Conservation (phyloP, 2,113 vertebrate species). For the Piprites chloris region DNA sequence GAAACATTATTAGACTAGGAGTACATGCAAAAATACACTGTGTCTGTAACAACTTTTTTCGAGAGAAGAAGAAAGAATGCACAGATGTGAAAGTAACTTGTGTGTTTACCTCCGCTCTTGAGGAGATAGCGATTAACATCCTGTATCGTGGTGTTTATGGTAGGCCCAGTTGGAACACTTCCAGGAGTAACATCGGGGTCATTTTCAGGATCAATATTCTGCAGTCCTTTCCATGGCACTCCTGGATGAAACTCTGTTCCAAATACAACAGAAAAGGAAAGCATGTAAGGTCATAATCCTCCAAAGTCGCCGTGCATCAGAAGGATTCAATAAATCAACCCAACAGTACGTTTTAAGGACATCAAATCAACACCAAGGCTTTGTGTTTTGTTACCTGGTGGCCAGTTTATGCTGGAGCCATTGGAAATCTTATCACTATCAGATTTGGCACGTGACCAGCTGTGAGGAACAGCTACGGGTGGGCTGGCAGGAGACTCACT, state of each 20-base stretch:
- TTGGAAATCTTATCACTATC: constrained; percentile 94
- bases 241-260: constrained; percentile 95
- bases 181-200: constrained; percentile 98
- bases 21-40: not conserved
- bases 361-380: not conserved
- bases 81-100: not conserved
- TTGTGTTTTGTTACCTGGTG: constrained; percentile 82
- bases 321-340: not conserved
- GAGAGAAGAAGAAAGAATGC: not conserved
- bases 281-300: not conserved
- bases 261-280: not conserved
- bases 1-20: not conserved
- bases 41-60: not conserved
- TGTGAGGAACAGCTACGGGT: constrained; percentile 88
- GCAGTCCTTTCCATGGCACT: constrained; percentile 98
- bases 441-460: constrained; percentile 94
- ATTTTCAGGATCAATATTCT: constrained; percentile 97
- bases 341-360: rapidly evolving
- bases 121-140: constrained; percentile 98
- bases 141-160: constrained; percentile 97
- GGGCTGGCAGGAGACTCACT: constrained; percentile 92
- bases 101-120: constrained; percentile 87
- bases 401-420: constrained; percentile 97
- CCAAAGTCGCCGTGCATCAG: not conserved
- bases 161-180: constrained; percentile 94